phyloP scores from a whole-genome alignment of 2,797 vertebrate genomes.

The Helarctos malayanus region DNA sequence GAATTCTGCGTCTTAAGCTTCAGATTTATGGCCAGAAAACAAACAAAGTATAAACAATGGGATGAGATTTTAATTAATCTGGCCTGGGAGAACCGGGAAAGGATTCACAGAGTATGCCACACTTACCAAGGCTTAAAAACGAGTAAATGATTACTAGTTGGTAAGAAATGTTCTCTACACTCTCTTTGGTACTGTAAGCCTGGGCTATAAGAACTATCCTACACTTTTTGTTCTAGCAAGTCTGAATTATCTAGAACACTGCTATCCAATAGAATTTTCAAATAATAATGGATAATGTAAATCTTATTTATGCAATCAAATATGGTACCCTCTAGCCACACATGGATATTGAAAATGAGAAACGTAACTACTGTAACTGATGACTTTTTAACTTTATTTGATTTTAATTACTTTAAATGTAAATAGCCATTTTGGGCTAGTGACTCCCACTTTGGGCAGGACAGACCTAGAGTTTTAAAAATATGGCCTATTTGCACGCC shows the following conservation, averaged over 20 bases:
- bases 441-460: background rate
- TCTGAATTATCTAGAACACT: background rate
- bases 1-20: background rate
- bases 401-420: background rate
- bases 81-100: background rate
- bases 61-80: background rate
- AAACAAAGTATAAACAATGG: background rate
- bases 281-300: background rate
- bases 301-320: background rate
- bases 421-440: background rate
- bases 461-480: background rate
- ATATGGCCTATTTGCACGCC: background rate
- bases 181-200: background rate
- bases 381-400: background rate
- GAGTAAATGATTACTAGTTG: background rate
- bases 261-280: background rate
- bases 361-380: background rate
- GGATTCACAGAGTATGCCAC: background rate
- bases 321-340: background rate
- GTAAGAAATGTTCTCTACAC: background rate
- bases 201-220: background rate
- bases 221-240: background rate
- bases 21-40: background rate
- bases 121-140: background rate
- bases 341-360: background rate